phyloP scores from a whole-genome alignment of 2,888 invertebrate species.

The Villa cingulata region DNA sequence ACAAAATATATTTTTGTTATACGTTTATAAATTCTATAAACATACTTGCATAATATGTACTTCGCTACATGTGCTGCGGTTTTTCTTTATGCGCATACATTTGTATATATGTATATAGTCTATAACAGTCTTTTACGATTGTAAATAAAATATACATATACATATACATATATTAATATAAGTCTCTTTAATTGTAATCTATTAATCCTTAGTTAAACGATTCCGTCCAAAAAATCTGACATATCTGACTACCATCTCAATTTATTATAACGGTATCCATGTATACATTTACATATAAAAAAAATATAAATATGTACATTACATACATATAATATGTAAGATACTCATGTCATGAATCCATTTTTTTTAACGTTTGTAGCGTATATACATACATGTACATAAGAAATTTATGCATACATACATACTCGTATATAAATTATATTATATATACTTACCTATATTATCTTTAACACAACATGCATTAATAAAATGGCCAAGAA shows the following conservation, averaged over 20 bases:
- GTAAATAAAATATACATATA: too few species aligned
- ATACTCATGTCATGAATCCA: too few species aligned
- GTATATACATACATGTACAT: neutral
- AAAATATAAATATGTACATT: too few species aligned
- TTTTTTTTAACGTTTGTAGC: too few species aligned
- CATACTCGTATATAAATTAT: neutral
- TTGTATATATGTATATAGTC: neutral
- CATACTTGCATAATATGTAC: too few species aligned
- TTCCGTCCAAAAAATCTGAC: slow-evolving; percentile 7
- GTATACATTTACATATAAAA: neutral
- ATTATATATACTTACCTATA: too few species aligned
- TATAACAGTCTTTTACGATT: too few species aligned
- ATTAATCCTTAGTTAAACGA: slow-evolving; percentile 9
- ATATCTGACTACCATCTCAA: slow-evolving; percentile 6
- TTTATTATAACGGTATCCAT: slow-evolving; percentile 9
- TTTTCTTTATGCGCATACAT: neutral
- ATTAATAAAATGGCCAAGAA: slow-evolving; percentile 4
- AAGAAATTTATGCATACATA: neutral
- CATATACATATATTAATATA: neutral
- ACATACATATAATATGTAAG: too few species aligned
- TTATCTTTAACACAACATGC: too few species aligned
- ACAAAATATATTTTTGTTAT: too few species aligned
- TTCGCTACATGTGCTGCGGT: neutral
- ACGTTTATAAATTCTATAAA: too few species aligned
- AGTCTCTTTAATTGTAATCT: slow-evolving; percentile 6